Evolutionary conservation across 2,113 vertebrate genomes (phyloP).

Genomic region (Brachypteracias leptosomus): DNA sequence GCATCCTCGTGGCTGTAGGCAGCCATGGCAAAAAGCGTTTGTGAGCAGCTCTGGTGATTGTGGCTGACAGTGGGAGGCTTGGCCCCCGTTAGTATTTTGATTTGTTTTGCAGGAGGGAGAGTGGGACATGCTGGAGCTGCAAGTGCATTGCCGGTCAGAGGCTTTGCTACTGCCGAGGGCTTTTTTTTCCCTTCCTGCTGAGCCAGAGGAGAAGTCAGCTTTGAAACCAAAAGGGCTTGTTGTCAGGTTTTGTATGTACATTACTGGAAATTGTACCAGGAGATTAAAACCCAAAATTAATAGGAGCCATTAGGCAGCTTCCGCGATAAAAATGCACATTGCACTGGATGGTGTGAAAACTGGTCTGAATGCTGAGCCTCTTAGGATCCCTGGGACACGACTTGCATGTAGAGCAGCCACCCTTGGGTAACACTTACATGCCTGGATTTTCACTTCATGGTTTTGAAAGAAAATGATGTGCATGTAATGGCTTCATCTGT

Average conservation of each 20-base stretch:
- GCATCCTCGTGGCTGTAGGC: not conserved
- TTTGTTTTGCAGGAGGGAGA: not conserved
- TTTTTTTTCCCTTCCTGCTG: not conserved
- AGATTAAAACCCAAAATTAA: slow-evolving; percentile 26
- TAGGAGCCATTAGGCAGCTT: not conserved
- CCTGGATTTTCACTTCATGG: not conserved
- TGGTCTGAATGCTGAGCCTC: not conserved
- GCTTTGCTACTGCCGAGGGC: not conserved
- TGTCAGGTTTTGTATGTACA: not conserved
- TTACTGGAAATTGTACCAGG: not conserved
- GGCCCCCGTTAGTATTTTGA: not conserved
- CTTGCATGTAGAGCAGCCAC: slow-evolving; percentile 20
- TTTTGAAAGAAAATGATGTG: not conserved
- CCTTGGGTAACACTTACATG: slow-evolving; percentile 4
- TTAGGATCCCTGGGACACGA: not conserved
- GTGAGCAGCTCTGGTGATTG: not conserved
- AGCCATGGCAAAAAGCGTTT: not conserved
- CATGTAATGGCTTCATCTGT: not conserved
- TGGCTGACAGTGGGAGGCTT: not conserved
- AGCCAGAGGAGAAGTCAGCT: slow-evolving; percentile 15
- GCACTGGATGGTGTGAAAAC: not conserved
- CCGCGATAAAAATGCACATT: not conserved
- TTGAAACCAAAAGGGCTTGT: not conserved
- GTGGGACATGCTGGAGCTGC: not conserved
- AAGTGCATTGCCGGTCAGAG: slow-evolving; percentile 15